Evolutionary conservation across 1,140 invertebrate genomes (phyloP).

Genomic region (Solenopsis invicta): DNA sequence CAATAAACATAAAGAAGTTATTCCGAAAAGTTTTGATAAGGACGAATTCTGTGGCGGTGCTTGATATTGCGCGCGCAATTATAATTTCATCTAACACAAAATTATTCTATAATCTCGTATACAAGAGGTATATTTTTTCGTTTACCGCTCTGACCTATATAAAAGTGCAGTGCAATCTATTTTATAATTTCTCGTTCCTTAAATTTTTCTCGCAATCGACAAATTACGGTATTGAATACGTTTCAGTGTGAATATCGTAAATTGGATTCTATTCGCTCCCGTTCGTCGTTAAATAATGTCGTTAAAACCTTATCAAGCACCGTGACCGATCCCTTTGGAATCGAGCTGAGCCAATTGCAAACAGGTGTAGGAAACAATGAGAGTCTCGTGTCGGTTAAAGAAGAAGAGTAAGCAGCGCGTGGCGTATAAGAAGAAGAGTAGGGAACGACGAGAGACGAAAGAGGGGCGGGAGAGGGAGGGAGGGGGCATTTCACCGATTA

Average conservation of each 20-base stretch:
- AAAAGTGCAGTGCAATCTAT: background rate
- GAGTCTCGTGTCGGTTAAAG: slow-evolving; percentile 59
- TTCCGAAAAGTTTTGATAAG: background rate
- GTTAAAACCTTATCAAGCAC: slow-evolving; percentile 60
- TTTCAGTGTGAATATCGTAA: slow-evolving; percentile 48
- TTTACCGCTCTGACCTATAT: background rate
- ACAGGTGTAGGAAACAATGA: slow-evolving; percentile 75
- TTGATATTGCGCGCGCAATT: background rate
- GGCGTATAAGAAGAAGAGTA: background rate
- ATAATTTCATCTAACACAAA: background rate
- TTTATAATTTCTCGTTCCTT: background rate
- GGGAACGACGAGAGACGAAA: background rate
- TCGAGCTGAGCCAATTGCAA: slow-evolving; percentile 66
- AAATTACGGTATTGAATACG: background rate
- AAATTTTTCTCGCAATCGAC: background rate
- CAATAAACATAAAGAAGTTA: background rate
- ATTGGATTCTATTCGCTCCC: slow-evolving; percentile 61
- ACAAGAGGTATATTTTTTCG: background rate
- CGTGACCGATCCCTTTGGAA: slow-evolving; percentile 51
- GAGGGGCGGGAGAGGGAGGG: too few species aligned
- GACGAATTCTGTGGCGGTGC: background rate
- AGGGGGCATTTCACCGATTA: slow-evolving; percentile 72
- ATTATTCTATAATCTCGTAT: background rate
- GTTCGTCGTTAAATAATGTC: slow-evolving; percentile 51
- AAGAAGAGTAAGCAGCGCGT: slow-evolving; percentile 23